Percentiles rank a stretch among this genome's conserved stretches.
Evolutionary conservation across 2,113 vertebrate genomes (phyloP).

Genomic region (Colinus virginianus): DNA sequence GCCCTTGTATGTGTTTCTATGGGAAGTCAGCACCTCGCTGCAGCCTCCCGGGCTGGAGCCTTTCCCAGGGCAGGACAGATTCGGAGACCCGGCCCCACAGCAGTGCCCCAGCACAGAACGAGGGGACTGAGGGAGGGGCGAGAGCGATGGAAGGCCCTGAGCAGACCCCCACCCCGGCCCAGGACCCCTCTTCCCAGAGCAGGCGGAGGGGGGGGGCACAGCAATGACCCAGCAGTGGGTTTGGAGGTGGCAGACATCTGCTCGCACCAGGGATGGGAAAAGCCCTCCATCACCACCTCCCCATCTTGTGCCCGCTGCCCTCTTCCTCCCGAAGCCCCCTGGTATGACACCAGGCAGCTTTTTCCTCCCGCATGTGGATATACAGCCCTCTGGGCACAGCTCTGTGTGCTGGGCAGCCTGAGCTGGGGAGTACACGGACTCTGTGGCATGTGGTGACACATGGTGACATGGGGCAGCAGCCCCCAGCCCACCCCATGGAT

Average conservation of each 20-base stretch:
- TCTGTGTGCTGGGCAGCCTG: accelerated
- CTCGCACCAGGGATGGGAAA: accelerated
- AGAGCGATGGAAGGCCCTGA: neutral
- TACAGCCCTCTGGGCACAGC: neutral
- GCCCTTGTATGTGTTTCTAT: constrained; percentile 44
- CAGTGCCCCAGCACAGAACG: neutral
- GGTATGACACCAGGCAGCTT: accelerated
- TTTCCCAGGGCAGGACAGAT: constrained; percentile 42
- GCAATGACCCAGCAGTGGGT: accelerated
- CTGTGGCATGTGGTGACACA: accelerated
- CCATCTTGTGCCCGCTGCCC: neutral
- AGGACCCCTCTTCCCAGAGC: neutral
- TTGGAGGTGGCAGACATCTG: accelerated
- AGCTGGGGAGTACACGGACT: neutral
- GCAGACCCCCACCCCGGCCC: accelerated
- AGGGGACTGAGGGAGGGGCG: no score
- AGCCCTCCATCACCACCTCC: neutral
- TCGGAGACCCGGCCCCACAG: neutral
- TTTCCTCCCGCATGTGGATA: neutral
- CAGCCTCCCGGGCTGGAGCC: constrained; percentile 43
- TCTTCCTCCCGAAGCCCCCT: neutral
- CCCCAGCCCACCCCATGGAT: neutral
- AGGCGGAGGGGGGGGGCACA: accelerated
- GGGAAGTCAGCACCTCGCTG: neutral
- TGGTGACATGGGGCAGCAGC: neutral